Percentiles rank a stretch among this genome's conserved stretches.
phyloP scores from a whole-genome alignment of 2,888 invertebrate species.

The Apotomis betuletana region DNA sequence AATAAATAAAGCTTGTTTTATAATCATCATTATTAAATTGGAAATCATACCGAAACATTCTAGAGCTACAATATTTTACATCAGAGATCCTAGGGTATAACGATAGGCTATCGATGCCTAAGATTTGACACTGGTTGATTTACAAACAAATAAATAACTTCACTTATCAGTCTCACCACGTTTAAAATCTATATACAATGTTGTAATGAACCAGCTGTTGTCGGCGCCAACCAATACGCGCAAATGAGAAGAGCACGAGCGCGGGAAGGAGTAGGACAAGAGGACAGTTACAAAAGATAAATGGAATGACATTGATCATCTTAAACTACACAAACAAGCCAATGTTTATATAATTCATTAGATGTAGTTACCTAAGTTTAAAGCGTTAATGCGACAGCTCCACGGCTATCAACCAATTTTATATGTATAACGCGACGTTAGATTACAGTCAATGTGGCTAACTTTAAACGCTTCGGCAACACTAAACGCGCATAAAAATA shows the following conservation, averaged over 20 bases:
- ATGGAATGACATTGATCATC: constrained; percentile 36
- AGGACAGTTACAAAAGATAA: constrained; percentile 24
- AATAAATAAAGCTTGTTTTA: constrained; percentile 54
- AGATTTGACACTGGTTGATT: constrained; percentile 80
- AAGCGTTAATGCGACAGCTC: constrained; percentile 9
- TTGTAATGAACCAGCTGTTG: constrained; percentile 71
- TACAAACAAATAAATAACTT: constrained; percentile 81
- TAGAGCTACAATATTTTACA: constrained; percentile 52
- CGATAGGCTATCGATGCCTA: constrained; percentile 67
- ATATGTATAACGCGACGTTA: background rate
- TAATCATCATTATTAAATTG: constrained; percentile 44
- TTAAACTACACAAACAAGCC: constrained; percentile 29
- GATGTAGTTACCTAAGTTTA: constrained; percentile 14
- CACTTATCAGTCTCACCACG: constrained; percentile 82
- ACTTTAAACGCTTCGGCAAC: too few species aligned
- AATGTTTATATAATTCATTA: constrained; percentile 23
- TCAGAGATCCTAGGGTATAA: constrained; percentile 71
- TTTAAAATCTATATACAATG: constrained; percentile 79
- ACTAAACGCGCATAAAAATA: too few species aligned
- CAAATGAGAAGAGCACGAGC: background rate
- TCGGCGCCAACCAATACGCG: constrained; percentile 42
- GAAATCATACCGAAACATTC: constrained; percentile 33
- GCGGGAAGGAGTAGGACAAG: background rate
- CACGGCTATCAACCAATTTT: constrained; percentile 3
- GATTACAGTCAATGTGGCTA: background rate